A percentile compares a stretch with the other conserved stretches of the same genome.
Conservation (phyloP, 2,113 vertebrate genomes). For the Calidris pygmaea region DNA sequence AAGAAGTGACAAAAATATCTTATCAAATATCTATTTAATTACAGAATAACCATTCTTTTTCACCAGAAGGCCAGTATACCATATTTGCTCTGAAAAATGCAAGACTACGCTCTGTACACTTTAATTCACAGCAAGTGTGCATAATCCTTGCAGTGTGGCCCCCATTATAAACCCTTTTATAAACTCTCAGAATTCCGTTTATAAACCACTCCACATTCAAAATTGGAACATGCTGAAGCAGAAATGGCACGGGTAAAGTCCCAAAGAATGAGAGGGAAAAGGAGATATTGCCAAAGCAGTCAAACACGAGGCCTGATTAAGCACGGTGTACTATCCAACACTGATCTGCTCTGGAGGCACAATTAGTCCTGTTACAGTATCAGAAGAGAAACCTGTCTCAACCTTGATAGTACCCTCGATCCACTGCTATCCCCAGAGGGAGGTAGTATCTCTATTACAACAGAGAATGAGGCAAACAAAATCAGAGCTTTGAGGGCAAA, state of each 20-base stretch:
- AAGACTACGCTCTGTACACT: background rate
- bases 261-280: background rate
- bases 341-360: background rate
- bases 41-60: background rate
- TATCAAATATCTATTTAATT: background rate
- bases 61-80: background rate
- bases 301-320: background rate
- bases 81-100: background rate
- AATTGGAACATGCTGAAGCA: background rate
- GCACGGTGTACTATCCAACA: background rate
- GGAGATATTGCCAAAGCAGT: background rate
- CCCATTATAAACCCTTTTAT: background rate
- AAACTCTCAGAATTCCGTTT: background rate
- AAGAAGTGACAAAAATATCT: background rate
- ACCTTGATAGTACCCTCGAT: background rate
- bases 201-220: background rate
- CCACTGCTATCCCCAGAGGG: background rate
- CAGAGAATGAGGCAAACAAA: background rate
- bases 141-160: background rate
- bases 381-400: background rate
- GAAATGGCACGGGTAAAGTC: background rate
- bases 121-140: rapidly evolving
- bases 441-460: background rate
- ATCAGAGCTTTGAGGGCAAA: background rate
- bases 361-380: background rate